These are phyloP conservation scores for Rhamnusium bicolor DNA, from an alignment of 2,888 invertebrate genomes.

Conservation along the genomic window DNA sequence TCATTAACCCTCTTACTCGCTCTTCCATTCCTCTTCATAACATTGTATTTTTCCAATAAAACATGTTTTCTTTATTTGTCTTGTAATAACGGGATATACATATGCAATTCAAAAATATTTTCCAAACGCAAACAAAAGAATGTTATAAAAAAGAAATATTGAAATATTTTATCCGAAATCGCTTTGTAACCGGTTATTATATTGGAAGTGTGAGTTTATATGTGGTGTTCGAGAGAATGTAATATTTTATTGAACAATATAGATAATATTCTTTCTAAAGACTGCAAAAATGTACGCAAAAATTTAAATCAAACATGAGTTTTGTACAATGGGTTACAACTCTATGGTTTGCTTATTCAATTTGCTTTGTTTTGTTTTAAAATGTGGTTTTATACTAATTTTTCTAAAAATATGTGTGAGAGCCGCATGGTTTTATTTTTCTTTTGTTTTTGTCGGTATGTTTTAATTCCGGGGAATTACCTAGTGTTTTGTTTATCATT, in stretches of 20 bases:
- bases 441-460: no score
- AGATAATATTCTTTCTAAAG: background rate
- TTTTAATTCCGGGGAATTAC: no score
- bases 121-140: constrained; percentile 19
- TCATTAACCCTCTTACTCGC: constrained; percentile 51
- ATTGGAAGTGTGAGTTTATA: constrained; percentile 40
- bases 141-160: constrained; percentile 18
- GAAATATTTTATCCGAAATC: constrained; percentile 48
- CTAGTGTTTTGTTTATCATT: no score
- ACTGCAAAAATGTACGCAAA: background rate
- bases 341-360: background rate
- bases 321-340: background rate
- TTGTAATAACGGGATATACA: background rate
- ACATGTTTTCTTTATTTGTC: constrained; percentile 40
- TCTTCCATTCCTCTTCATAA: constrained; percentile 41
- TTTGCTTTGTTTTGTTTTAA: background rate
- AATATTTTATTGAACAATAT: constrained; percentile 23
- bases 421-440: no score
- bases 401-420: no score
- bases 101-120: constrained; percentile 7
- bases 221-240: constrained; percentile 21
- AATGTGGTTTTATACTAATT: background rate
- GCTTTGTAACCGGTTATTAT: constrained; percentile 47
- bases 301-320: constrained; percentile 5
- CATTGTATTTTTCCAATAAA: constrained; percentile 45